Percentiles rank a stretch among this genome's conserved stretches.
These are phyloP conservation scores for Trissoscelio sp. DNA, from an alignment of 2,888 invertebrate genomes.

Conservation along the genomic window DNA sequence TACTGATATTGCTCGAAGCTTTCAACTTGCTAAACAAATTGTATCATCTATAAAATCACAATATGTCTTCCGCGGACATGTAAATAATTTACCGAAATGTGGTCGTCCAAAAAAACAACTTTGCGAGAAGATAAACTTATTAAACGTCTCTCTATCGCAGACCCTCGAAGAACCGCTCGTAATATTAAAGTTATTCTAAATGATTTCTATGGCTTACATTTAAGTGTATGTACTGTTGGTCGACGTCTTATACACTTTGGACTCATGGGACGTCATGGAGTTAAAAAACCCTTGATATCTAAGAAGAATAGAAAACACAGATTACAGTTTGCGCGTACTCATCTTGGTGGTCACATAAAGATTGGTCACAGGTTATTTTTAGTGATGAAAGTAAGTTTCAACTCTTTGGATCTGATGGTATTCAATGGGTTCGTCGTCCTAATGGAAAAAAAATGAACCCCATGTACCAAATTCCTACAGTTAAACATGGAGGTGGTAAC, in stretches of 20 bases:
- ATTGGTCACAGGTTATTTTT: no score
- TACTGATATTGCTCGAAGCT: conserved; percentile 8
- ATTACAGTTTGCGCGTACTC: conserved; percentile 2
- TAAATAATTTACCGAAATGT: conserved; percentile 13
- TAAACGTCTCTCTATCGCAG: conserved; percentile 8
- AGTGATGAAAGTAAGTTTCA: no score
- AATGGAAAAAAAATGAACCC: no score
- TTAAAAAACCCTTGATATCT: conserved; percentile 17
- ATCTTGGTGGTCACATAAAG: no score
- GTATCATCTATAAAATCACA: no score
- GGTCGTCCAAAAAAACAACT: conserved; percentile 25
- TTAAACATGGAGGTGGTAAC: conserved; percentile 14
- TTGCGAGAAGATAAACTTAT: conserved; percentile 11
- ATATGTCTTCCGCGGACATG: no score
- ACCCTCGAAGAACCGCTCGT: conserved; percentile 12
- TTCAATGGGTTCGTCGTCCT: no score
- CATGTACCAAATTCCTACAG: no score
- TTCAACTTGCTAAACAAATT: conserved; percentile 12
- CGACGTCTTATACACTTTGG: not conserved
- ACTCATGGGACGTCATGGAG: not conserved
- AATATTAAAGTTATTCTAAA: not conserved
- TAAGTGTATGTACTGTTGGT: conserved; percentile 4
- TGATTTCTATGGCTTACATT: conserved; percentile 6
- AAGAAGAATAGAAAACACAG: conserved; percentile 7
- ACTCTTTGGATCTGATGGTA: no score